A percentile compares a stretch with the other conserved stretches of the same genome.
phyloP scores from a whole-genome alignment of 2,113 vertebrate genomes.

The Lophura nycthemera region DNA sequence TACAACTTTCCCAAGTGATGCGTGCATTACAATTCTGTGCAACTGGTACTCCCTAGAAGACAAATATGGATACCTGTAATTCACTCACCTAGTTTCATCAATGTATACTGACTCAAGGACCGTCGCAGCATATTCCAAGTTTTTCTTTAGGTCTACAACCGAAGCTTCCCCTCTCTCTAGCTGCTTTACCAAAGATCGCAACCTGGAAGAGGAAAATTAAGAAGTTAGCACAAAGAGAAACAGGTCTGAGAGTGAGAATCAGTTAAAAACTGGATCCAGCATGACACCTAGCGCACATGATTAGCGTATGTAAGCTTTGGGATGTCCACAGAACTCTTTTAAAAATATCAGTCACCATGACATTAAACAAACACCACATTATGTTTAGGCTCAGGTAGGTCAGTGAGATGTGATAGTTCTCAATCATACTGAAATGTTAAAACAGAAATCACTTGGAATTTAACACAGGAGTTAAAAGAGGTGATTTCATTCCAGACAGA shows the following conservation, averaged over 20 bases:
- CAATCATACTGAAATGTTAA: not conserved
- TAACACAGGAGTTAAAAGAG: not conserved
- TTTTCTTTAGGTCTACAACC: constrained; percentile 95
- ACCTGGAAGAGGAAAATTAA: constrained; percentile 78
- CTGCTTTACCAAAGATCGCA: constrained; percentile 95
- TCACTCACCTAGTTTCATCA: constrained; percentile 92
- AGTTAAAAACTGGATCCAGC: not conserved
- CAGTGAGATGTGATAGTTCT: not conserved
- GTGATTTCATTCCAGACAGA: not conserved
- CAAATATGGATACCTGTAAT: not conserved
- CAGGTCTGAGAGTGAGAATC: not conserved
- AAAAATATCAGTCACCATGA: not conserved
- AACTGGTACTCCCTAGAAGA: not conserved
- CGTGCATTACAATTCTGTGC: not conserved
- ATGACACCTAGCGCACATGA: not conserved
- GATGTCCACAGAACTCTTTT: not conserved
- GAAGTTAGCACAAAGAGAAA: constrained; percentile 40
- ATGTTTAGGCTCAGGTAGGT: not conserved
- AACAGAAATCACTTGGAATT: not conserved
- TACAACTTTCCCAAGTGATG: not conserved
- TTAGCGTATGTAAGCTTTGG: not conserved
- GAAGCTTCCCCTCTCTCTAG: constrained; percentile 96
- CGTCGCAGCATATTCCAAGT: constrained; percentile 94
- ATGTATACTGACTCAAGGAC: constrained; percentile 97
- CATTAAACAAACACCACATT: not conserved